Evolutionary conservation across 2,797 vertebrate species (phyloP).

Genomic region (Dermochelys coriacea): DNA sequence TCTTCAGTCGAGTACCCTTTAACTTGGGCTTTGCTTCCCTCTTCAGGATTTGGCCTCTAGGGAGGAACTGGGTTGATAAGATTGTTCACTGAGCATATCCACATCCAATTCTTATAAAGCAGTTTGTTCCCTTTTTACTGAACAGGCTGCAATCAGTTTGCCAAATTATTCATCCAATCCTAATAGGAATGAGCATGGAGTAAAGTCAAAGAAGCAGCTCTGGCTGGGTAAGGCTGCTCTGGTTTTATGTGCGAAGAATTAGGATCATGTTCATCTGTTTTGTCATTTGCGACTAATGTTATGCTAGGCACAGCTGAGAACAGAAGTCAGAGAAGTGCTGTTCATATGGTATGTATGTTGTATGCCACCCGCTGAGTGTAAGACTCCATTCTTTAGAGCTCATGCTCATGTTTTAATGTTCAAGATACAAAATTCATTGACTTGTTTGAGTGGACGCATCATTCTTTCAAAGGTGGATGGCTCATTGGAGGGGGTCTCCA

Average conservation of each 20-base stretch:
- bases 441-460: not conserved
- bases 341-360: slow-evolving; percentile 25
- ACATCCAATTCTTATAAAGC: not conserved
- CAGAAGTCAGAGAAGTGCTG: slow-evolving; percentile 40
- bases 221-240: slow-evolving; percentile 40
- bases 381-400: not conserved
- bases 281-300: slow-evolving; percentile 31
- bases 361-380: not conserved
- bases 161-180: not conserved
- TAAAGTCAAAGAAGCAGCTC: slow-evolving; percentile 53
- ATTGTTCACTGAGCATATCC: not conserved
- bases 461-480: not conserved
- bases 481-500: slow-evolving; percentile 4
- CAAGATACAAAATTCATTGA: slow-evolving; percentile 43
- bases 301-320: slow-evolving; percentile 43
- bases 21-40: not conserved
- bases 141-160: not conserved
- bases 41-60: not conserved
- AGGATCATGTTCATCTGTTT: not conserved
- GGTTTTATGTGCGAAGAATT: slow-evolving; percentile 7
- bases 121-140: not conserved
- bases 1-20: not conserved
- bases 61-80: not conserved
- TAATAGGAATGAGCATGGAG: not conserved
- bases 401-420: slow-evolving; percentile 33